Evolutionary conservation across 2,888 invertebrate genomes (phyloP).

Genomic region (Megaustenia siamemsis): DNA sequence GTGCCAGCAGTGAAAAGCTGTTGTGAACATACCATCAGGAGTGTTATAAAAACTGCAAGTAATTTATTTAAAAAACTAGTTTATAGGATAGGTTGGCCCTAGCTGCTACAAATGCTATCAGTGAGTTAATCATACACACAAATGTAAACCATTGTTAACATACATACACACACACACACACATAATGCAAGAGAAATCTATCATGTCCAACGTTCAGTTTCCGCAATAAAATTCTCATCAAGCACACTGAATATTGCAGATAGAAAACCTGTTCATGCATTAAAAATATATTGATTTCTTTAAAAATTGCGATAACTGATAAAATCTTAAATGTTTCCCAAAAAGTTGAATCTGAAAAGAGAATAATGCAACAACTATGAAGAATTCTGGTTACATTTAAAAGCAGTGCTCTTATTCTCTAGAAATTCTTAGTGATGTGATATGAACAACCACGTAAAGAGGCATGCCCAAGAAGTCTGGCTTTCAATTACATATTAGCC

Average conservation of each 20-base stretch:
- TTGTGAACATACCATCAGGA: too few relatives aligned
- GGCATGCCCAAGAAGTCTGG: background rate
- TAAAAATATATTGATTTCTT: background rate
- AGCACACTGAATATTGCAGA: background rate
- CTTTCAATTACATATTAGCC: background rate
- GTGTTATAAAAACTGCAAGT: too few relatives aligned
- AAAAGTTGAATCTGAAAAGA: slow-evolving; percentile 47
- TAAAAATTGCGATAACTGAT: slow-evolving; percentile 16
- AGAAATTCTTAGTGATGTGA: background rate
- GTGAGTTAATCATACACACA: background rate
- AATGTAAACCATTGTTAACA: background rate
- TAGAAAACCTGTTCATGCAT: background rate
- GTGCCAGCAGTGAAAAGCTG: too few relatives aligned
- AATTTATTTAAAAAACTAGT: too few relatives aligned
- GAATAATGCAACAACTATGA: slow-evolving; percentile 26
- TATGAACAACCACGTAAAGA: too few relatives aligned
- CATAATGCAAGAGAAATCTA: background rate
- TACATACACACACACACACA: background rate
- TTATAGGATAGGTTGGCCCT: too few relatives aligned
- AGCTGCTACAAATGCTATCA: background rate
- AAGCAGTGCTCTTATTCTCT: background rate
- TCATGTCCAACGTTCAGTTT: background rate
- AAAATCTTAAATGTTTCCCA: slow-evolving; percentile 41
- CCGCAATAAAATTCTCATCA: background rate
- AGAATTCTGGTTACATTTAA: background rate